Conservation (phyloP, 2,888 invertebrate species). For the Amblyjoppa fuscipennis region DNA sequence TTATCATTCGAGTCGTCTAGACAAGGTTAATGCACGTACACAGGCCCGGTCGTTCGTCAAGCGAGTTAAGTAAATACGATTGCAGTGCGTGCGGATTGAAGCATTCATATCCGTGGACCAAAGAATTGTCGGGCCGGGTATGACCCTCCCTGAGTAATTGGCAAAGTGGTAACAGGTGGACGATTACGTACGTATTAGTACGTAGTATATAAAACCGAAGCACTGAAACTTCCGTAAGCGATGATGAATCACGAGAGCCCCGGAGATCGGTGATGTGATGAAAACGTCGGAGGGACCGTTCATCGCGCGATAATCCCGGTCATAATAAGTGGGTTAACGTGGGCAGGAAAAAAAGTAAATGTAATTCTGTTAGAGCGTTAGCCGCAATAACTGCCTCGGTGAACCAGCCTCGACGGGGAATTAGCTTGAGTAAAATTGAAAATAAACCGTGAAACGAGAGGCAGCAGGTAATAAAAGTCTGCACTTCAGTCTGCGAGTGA, state of each 20-base stretch:
- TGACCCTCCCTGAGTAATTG: constrained; percentile 32
- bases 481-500: not conserved
- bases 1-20: constrained; percentile 63
- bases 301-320: constrained; percentile 13
- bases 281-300: constrained; percentile 21
- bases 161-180: constrained; percentile 62
- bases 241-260: constrained; percentile 17
- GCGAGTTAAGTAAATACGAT: constrained; percentile 49
- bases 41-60: constrained; percentile 1
- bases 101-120: constrained; percentile 62
- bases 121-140: constrained; percentile 16
- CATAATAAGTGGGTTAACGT: constrained; percentile 49
- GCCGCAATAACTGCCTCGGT: constrained; percentile 10
- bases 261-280: constrained; percentile 25
- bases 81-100: constrained; percentile 60
- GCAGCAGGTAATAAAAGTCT: constrained; percentile 10
- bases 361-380: constrained; percentile 30
- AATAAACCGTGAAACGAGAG: constrained; percentile 36
- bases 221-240: constrained; percentile 9
- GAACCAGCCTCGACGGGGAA: not conserved
- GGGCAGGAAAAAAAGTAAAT: constrained; percentile 14
- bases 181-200: constrained; percentile 38
- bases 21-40: constrained; percentile 52
- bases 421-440: constrained; percentile 25
- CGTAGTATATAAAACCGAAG: not conserved